Percentiles rank a stretch among this genome's conserved stretches.
Evolutionary conservation across 1,140 invertebrate species (phyloP).

Genomic region (Aplysia californica): DNA sequence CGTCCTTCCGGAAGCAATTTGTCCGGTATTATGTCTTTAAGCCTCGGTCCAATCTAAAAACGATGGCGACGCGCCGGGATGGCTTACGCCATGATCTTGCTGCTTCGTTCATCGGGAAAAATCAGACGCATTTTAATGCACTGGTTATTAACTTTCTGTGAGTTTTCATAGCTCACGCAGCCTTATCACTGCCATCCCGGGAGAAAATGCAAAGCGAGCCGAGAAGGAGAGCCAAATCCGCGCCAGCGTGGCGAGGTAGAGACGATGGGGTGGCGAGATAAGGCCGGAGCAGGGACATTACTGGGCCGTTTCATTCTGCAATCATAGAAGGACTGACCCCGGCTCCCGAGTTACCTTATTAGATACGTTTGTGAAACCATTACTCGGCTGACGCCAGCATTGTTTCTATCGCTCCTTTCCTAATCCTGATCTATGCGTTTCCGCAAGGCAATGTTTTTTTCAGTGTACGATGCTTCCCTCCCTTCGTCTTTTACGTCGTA

Average conservation of each 20-base stretch:
- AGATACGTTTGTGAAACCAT: constrained; percentile 24
- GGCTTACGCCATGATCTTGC: constrained; percentile 26
- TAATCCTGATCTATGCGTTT: too few relatives aligned
- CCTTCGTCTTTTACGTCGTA: too few relatives aligned
- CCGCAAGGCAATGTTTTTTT: too few relatives aligned
- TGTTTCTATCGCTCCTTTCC: too few relatives aligned
- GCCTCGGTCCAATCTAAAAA: constrained; percentile 26
- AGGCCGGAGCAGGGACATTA: constrained; percentile 9
- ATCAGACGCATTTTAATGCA: constrained; percentile 46
- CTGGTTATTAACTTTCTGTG: constrained; percentile 45
- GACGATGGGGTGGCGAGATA: constrained; percentile 26
- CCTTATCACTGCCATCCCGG: constrained; percentile 34
- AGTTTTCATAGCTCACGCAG: constrained; percentile 39
- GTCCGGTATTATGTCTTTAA: constrained; percentile 40
- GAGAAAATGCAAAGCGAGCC: constrained; percentile 27
- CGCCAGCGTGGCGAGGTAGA: background rate
- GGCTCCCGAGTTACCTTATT: constrained; percentile 20
- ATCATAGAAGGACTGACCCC: background rate
- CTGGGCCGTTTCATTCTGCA: background rate
- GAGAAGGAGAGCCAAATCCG: constrained; percentile 11
- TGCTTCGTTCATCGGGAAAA: constrained; percentile 31
- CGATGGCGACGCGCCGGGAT: constrained; percentile 18
- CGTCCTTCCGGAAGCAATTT: constrained; percentile 38
- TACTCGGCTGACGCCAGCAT: background rate
- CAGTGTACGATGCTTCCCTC: too few relatives aligned